Evolutionary conservation across 2,797 vertebrate genomes (phyloP).

Genomic region (Enteromius paludinosus): DNA sequence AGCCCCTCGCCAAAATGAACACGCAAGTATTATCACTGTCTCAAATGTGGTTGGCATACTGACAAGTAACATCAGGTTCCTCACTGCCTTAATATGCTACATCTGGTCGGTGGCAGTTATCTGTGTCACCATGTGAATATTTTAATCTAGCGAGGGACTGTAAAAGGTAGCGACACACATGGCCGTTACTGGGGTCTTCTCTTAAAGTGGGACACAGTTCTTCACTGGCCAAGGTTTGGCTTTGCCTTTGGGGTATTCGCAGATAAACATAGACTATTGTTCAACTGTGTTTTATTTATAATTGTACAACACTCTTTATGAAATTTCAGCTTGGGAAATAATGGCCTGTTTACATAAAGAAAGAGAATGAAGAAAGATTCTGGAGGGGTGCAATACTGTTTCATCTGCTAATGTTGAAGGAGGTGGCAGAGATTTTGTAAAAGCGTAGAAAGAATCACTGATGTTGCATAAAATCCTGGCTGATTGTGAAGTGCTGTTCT

Average conservation of each 20-base stretch:
- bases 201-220: neutral
- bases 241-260: neutral
- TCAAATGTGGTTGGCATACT: conserved; percentile 48
- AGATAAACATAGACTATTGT: neutral
- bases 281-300: neutral
- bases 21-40: conserved; percentile 29
- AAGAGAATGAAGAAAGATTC: neutral
- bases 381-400: neutral
- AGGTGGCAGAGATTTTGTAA: neutral
- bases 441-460: conserved; percentile 19
- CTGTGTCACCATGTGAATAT: conserved; percentile 34
- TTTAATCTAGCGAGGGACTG: conserved; percentile 20
- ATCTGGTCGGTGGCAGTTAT: conserved; percentile 19
- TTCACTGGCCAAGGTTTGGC: neutral
- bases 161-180: neutral
- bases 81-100: conserved; percentile 9
- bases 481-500: neutral
- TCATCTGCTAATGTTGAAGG: neutral
- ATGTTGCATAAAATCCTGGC: conserved; percentile 4
- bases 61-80: conserved; percentile 18
- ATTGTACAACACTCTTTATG: neutral
- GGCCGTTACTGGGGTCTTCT: neutral
- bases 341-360: neutral
- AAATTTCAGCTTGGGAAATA: neutral
- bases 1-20: conserved; percentile 52